Base-by-base conservation (phyloP, 2,113 vertebrate species). In the Hippocampus zosterae region DNA sequence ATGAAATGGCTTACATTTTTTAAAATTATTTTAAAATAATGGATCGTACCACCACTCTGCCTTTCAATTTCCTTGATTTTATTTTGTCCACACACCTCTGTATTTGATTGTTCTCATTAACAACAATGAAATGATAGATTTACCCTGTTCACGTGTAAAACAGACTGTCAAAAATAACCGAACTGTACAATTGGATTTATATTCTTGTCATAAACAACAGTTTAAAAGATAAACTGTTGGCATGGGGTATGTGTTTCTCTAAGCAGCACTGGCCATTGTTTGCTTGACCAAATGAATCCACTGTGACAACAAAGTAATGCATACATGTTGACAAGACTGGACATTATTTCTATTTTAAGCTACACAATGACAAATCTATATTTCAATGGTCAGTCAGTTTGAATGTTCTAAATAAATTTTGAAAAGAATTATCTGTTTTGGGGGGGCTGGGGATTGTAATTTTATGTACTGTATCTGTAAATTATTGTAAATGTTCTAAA, bases 371-470 rank as follows among this genome's bases (percentile, higher is more conserved):
- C 23, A 57, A 57, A 13, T 1, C 16, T 70, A 75, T 42, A 21
- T 65, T 71, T 12, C 72, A 73, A 79, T 80, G 81, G 33, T 37
- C 33, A 37, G 71, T 71, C 73, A 76, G 76, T 81, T 66, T 81
- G 65, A 78, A 59, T 79, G 70, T 75, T 77, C 74, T 44, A 82
- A 79, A 80, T 62, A 66, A 57, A 72, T 73, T 37, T 13, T 44
- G 10, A 44, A 44, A 44, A 44, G 40, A 69, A 73, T 76, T 65
- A 70, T 69, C 74, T 68, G 71, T 84, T 71, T 75, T 85, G 84
- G 78, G 77, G 83, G 84, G 69, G 50, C 25, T 84, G 77, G 84
- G 68, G 65, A 61, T n/a, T 84, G 81, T 81, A 67, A 74, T 77
- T 75, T 37, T 53, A 77, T 85, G 74, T 88, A 27, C 8, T 23